Percentiles rank a stretch among this genome's conserved stretches.
phyloP scores from a whole-genome alignment of 1,140 invertebrate species.

The Drosophila repletoides region DNA sequence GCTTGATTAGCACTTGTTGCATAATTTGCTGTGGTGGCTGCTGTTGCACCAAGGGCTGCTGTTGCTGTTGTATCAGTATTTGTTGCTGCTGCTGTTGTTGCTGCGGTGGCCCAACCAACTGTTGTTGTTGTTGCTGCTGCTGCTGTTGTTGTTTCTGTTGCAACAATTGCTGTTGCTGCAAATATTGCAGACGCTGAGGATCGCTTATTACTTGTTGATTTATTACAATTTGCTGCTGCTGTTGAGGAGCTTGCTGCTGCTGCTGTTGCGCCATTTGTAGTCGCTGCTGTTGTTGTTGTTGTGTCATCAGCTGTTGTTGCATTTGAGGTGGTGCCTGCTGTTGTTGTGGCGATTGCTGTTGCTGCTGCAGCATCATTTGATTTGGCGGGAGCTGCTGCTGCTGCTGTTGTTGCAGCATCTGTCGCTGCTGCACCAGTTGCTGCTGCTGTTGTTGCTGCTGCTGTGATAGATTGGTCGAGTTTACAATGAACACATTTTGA shows the following conservation, averaged over 20 bases:
- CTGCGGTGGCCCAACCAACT: constrained; percentile 41
- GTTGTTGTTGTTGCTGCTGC: constrained; percentile 46
- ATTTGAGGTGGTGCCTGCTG: constrained; percentile 44
- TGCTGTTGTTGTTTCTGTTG: constrained; percentile 66
- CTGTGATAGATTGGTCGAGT: constrained; percentile 78
- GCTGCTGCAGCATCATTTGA: constrained; percentile 42
- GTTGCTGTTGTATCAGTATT: constrained; percentile 70
- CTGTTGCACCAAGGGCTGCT: constrained; percentile 57
- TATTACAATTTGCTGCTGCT: constrained; percentile 75
- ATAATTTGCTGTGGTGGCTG: constrained; percentile 65
- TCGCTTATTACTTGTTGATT: constrained; percentile 77
- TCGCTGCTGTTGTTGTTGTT: constrained; percentile 38
- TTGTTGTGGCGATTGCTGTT: constrained; percentile 46
- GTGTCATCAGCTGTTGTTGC: constrained; percentile 57
- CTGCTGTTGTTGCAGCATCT: constrained; percentile 82
- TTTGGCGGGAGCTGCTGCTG: constrained; percentile 79
- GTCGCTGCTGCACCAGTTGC: constrained; percentile 83
- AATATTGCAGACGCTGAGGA: constrained; percentile 71
- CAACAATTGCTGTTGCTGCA: constrained; percentile 71
- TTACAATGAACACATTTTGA: constrained; percentile 79
- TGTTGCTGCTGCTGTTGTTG: constrained; percentile 60
- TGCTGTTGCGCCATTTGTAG: constrained; percentile 62
- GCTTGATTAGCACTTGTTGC: constrained; percentile 75
- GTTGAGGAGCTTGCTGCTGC: constrained; percentile 48
- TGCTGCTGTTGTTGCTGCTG: constrained; percentile 83